Percentiles rank a stretch among this genome's conserved stretches.
Conservation (phyloP, 2,113 vertebrate species). For the Cathartes aura region DNA sequence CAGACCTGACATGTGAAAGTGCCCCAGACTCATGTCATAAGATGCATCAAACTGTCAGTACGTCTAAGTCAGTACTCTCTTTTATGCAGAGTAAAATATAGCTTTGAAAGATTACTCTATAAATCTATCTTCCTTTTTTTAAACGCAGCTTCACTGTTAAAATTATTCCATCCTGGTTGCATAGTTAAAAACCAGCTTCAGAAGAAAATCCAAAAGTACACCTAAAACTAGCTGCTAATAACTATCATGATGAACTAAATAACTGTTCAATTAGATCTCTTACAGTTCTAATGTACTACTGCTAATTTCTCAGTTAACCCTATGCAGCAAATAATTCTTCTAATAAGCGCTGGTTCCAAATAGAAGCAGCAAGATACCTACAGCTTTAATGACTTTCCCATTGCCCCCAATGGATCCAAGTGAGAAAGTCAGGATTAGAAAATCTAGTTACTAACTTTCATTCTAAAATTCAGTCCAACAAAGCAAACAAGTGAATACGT, state of each 20-base stretch:
- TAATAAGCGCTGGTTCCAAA: background rate
- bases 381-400: background rate
- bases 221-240: background rate
- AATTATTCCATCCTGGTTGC: background rate
- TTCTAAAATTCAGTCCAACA: background rate
- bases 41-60: background rate
- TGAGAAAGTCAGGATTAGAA: background rate
- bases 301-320: background rate
- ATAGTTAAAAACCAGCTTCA: background rate
- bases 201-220: background rate
- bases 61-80: background rate
- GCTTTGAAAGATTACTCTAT: background rate
- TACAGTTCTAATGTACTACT: background rate
- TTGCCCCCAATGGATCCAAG: background rate
- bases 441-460: background rate
- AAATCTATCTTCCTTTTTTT: background rate
- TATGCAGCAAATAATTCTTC: background rate
- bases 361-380: background rate
- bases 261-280: background rate
- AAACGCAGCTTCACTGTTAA: background rate
- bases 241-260: background rate
- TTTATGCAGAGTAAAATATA: background rate
- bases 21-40: background rate
- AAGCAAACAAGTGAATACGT: background rate
- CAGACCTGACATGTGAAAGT: background rate